Evolutionary conservation across 2,888 invertebrate species (phyloP).

Genomic region (Leptinotarsa haldemani): DNA sequence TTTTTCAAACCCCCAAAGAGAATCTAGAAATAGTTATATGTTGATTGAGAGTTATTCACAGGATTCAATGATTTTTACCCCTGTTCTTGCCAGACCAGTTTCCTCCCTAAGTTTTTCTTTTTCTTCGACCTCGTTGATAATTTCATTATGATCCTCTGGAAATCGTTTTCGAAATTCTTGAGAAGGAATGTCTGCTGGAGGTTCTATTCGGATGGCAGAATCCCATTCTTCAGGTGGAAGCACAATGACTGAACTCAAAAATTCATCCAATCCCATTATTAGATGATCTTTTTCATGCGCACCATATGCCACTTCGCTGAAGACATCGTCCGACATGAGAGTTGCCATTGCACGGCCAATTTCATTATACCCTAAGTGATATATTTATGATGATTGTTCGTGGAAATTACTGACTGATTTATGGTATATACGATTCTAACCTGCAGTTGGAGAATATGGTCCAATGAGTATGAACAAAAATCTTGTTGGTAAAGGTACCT

Average conservation of each 20-base stretch:
- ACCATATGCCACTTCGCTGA: conserved; percentile 96
- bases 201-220: conserved; percentile 93
- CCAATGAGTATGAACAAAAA: conserved; percentile 94
- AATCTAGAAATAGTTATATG: conserved; percentile 13
- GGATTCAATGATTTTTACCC: conserved; percentile 62
- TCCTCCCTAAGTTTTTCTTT: conserved; percentile 86
- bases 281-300: conserved; percentile 90
- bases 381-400: not conserved
- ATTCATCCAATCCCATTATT: conserved; percentile 95
- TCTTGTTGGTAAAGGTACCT: conserved; percentile 95
- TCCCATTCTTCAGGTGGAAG: conserved; percentile 99
- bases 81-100: conserved; percentile 85
- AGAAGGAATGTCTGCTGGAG: conserved; percentile 91
- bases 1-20: conserved; percentile 75
- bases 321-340: conserved; percentile 97
- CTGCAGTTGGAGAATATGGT: conserved; percentile 68
- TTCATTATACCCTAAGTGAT: conserved; percentile 83
- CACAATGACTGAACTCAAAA: conserved; percentile 94
- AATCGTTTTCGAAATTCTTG: conserved; percentile 80
- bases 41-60: not conserved
- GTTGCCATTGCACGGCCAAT: conserved; percentile 98
- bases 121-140: conserved; percentile 83
- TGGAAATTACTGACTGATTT: too few species aligned
- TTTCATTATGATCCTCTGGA: conserved; percentile 80
- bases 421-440: conserved; percentile 25